These are phyloP conservation scores for Caenorhabditis latens DNA, from an alignment of 1,140 invertebrate species.

Conservation along the genomic window DNA sequence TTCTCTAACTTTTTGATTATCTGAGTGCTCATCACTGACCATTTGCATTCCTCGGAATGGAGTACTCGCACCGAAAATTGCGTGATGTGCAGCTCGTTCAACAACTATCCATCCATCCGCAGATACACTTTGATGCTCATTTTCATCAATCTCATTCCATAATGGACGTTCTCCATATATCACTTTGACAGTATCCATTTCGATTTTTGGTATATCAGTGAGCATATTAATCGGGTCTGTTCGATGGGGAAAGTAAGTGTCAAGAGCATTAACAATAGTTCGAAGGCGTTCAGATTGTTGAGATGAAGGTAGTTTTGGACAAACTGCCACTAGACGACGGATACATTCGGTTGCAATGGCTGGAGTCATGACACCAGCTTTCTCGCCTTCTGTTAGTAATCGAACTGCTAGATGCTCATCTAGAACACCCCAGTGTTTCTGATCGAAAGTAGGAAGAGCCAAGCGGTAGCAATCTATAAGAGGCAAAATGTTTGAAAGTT, in stretches of 20 bases:
- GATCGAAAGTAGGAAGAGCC: slow-evolving; percentile 44
- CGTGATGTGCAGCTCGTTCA: slow-evolving; percentile 28
- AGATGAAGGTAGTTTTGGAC: background rate
- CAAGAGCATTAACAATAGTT: background rate
- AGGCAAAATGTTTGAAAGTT: background rate
- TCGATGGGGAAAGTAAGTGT: slow-evolving; percentile 8
- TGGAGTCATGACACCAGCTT: slow-evolving; percentile 14
- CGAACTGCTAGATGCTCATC: slow-evolving; percentile 38
- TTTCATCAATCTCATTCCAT: slow-evolving; percentile 44
- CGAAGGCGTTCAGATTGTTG: slow-evolving; percentile 3
- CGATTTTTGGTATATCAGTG: slow-evolving; percentile 23
- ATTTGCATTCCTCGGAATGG: slow-evolving; percentile 45
- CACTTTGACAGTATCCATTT: slow-evolving; percentile 17
- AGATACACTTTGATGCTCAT: slow-evolving; percentile 26
- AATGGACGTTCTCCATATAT: slow-evolving; percentile 25
- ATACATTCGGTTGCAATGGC: slow-evolving; percentile 32
- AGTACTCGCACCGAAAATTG: background rate
- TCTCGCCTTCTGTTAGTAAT: slow-evolving; percentile 13
- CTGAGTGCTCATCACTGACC: slow-evolving; percentile 54
- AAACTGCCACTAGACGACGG: slow-evolving; percentile 18
- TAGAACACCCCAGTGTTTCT: slow-evolving; percentile 56
- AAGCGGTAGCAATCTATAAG: slow-evolving; percentile 56
- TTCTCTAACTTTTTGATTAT: slow-evolving; percentile 51
- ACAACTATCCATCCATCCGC: slow-evolving; percentile 13
- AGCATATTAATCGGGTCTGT: background rate